These are phyloP conservation scores for Teleogryllus occipitalis DNA, from an alignment of 1,140 invertebrate species.

Conservation along the genomic window DNA sequence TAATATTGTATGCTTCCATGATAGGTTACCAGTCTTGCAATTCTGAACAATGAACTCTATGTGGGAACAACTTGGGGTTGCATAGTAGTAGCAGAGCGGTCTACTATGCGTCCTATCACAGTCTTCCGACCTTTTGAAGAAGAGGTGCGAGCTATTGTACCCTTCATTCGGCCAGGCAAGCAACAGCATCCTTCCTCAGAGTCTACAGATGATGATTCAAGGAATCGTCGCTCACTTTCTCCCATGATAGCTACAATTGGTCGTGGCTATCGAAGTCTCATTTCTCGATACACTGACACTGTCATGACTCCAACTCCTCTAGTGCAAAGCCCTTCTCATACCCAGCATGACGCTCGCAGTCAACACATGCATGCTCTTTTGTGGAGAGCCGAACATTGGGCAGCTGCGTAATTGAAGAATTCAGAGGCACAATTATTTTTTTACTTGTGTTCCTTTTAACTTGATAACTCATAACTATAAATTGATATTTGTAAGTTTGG, in stretches of 20 bases:
- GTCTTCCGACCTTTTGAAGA: slow-evolving; percentile 85
- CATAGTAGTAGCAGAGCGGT: slow-evolving; percentile 74
- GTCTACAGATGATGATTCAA: neutral
- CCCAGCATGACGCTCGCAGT: slow-evolving; percentile 35
- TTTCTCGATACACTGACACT: slow-evolving; percentile 40
- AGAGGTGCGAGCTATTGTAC: slow-evolving; percentile 49
- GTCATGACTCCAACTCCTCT: slow-evolving; percentile 20
- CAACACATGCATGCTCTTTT: slow-evolving; percentile 60
- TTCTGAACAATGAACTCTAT: slow-evolving; percentile 62
- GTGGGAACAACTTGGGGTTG: slow-evolving; percentile 90
- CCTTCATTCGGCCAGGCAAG: slow-evolving; percentile 7
- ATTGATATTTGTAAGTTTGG: no score
- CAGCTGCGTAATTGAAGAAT: slow-evolving; percentile 14
- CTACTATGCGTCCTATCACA: slow-evolving; percentile 72
- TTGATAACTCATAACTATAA: no score
- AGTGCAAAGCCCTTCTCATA: slow-evolving; percentile 3
- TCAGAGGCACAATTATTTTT: neutral
- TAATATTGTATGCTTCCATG: neutral
- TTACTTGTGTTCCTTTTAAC: neutral
- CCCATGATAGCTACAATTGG: slow-evolving; percentile 67
- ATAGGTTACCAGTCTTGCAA: slow-evolving; percentile 68
- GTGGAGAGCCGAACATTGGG: slow-evolving; percentile 46
- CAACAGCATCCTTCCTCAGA: neutral
- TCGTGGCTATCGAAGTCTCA: slow-evolving; percentile 70
- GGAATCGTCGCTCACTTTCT: slow-evolving; percentile 35